phyloP scores from a whole-genome alignment of 2,797 vertebrate species.

The Sylvilagus floridanus region DNA sequence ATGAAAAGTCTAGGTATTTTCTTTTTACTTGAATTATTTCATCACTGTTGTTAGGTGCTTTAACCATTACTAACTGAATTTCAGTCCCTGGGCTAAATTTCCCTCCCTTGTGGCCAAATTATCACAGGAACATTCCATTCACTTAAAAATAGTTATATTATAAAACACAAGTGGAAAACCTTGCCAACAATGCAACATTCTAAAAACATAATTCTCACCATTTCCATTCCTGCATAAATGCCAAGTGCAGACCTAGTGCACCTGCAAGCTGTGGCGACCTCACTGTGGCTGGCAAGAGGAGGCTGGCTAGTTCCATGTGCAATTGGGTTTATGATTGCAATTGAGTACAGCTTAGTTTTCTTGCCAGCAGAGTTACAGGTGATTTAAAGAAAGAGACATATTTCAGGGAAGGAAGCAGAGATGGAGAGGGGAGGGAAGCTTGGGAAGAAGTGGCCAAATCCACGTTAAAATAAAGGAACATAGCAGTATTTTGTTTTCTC shows the following conservation, averaged over 20 bases:
- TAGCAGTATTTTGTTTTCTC: background rate
- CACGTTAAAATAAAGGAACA: background rate
- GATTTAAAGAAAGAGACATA: constrained; percentile 48
- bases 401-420: background rate
- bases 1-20: constrained; percentile 18
- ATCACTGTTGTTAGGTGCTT: constrained; percentile 56
- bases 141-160: constrained; percentile 65
- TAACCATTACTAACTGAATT: constrained; percentile 49
- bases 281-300: background rate
- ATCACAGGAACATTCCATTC: constrained; percentile 71
- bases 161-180: constrained; percentile 65
- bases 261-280: background rate
- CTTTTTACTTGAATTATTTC: constrained; percentile 48
- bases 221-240: constrained; percentile 48
- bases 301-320: background rate
- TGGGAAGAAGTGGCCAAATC: background rate
- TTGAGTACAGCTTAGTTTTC: constrained; percentile 10
- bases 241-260: background rate
- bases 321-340: background rate
- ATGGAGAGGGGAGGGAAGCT: background rate
- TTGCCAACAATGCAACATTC: constrained; percentile 57
- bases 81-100: constrained; percentile 49
- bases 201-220: constrained; percentile 8
- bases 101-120: constrained; percentile 52
- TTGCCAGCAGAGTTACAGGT: background rate